Percentiles rank a stretch among this genome's conserved stretches.
Evolutionary conservation across 2,888 invertebrate species (phyloP).

Genomic region (Drosophila imparisetae): DNA sequence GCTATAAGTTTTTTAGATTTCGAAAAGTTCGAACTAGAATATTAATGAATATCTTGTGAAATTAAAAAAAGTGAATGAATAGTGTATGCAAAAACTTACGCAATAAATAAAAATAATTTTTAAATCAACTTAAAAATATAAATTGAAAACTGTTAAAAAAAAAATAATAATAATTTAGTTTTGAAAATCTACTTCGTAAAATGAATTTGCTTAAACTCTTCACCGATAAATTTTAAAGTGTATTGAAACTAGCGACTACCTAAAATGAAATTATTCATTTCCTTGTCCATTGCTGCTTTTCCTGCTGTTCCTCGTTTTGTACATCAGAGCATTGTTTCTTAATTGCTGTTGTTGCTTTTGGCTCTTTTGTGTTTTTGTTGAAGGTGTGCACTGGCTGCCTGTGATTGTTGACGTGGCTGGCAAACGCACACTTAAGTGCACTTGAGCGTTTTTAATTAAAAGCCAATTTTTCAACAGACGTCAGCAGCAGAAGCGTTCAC

Average conservation of each 20-base stretch:
- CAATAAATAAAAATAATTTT: background rate
- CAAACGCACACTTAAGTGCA: constrained; percentile 77
- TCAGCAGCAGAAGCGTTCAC: constrained; percentile 32
- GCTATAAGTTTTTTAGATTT: background rate
- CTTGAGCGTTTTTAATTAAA: constrained; percentile 80
- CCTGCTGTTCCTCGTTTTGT: constrained; percentile 13
- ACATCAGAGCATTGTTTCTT: constrained; percentile 40
- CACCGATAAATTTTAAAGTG: constrained; percentile 4
- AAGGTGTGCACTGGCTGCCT: constrained; percentile 51
- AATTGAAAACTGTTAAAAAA: background rate
- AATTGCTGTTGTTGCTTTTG: constrained; percentile 51
- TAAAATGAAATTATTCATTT: constrained; percentile 15
- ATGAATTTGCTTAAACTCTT: background rate
- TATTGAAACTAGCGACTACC: constrained; percentile 20
- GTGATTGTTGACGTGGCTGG: constrained; percentile 73
- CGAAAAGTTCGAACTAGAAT: background rate
- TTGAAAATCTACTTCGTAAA: background rate
- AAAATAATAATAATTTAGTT: background rate
- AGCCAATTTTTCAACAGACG: constrained; percentile 71
- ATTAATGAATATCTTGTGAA: background rate
- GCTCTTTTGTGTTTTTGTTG: constrained; percentile 30
- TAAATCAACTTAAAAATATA: background rate
- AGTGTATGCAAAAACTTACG: background rate
- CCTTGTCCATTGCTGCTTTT: constrained; percentile 21
- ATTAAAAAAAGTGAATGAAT: background rate